These are phyloP conservation scores for Gryllus bimaculatus DNA, from an alignment of 1,140 invertebrate species.

Conservation along the genomic window DNA sequence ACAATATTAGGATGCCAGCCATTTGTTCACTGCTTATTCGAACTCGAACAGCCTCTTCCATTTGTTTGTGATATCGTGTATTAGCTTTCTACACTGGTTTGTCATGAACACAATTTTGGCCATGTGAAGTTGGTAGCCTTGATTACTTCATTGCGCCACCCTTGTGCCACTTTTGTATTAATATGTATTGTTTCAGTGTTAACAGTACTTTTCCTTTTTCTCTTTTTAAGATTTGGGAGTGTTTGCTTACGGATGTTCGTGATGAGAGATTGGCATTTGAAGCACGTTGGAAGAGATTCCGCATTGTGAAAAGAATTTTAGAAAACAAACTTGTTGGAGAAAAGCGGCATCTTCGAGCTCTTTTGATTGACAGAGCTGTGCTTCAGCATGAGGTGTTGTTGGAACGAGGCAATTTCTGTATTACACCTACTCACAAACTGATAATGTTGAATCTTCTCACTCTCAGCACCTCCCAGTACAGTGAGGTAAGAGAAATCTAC, in stretches of 20 bases:
- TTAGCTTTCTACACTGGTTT: no score
- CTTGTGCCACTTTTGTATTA: no score
- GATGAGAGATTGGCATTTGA: conserved; percentile 42
- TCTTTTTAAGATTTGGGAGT: conserved; percentile 45
- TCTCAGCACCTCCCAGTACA: conserved; percentile 57
- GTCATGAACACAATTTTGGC: no score
- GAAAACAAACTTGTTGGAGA: conserved; percentile 50
- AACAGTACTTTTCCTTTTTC: not conserved
- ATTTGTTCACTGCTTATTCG: no score
- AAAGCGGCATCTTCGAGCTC: conserved; percentile 49
- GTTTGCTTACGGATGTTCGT: conserved; percentile 46
- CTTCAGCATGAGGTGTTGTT: conserved; percentile 58
- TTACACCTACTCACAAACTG: conserved; percentile 47
- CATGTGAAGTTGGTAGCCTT: no score
- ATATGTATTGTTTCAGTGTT: no score
- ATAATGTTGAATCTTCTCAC: conserved; percentile 54
- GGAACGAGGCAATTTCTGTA: conserved; percentile 32
- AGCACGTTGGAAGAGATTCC: conserved; percentile 46
- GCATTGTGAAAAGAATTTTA: conserved; percentile 46
- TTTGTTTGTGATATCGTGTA: no score
- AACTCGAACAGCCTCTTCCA: no score
- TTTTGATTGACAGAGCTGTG: conserved; percentile 52
- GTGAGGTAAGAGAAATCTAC: conserved; percentile 38
- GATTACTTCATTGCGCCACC: no score
- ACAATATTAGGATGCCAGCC: no score